These are phyloP conservation scores for Trimorus sp. DNA, from an alignment of 2,888 invertebrate genomes.

Conservation along the genomic window DNA sequence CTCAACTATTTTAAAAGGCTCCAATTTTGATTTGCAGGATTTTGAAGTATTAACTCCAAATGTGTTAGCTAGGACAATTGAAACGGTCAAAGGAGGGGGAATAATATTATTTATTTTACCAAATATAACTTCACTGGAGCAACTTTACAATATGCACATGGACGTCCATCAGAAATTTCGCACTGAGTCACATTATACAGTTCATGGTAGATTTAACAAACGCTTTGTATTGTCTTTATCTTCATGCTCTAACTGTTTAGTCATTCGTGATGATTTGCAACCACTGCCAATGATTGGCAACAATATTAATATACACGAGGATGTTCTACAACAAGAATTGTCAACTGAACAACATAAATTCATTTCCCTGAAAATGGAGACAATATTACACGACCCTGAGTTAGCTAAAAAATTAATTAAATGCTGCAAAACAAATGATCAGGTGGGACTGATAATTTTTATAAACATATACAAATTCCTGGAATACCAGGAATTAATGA, in stretches of 20 bases:
- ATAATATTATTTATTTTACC: slow-evolving; percentile 92
- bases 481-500: no score
- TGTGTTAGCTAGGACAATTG: slow-evolving; percentile 96
- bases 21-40: slow-evolving; percentile 86
- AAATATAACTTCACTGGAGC: background rate
- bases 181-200: slow-evolving; percentile 92
- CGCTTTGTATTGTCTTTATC: slow-evolving; percentile 95
- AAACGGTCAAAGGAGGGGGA: slow-evolving; percentile 99
- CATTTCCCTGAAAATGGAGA: slow-evolving; percentile 85
- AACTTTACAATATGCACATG: slow-evolving; percentile 88
- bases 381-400: slow-evolving; percentile 94
- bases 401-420: slow-evolving; percentile 88
- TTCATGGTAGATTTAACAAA: slow-evolving; percentile 83
- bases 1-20: no score
- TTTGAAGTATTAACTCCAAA: slow-evolving; percentile 99
- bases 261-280: slow-evolving; percentile 79
- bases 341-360: slow-evolving; percentile 84
- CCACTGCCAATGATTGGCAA: slow-evolving; percentile 96
- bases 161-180: slow-evolving; percentile 98
- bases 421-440: slow-evolving; percentile 88
- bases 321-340: slow-evolving; percentile 83
- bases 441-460: slow-evolving; percentile 44
- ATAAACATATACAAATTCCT: no score
- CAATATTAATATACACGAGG: slow-evolving; percentile 88
- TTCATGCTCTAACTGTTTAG: slow-evolving; percentile 86